Conservation (phyloP, 53 echinoderm and acorn worm genomes). For the Mesocentrotus franciscanus region DNA sequence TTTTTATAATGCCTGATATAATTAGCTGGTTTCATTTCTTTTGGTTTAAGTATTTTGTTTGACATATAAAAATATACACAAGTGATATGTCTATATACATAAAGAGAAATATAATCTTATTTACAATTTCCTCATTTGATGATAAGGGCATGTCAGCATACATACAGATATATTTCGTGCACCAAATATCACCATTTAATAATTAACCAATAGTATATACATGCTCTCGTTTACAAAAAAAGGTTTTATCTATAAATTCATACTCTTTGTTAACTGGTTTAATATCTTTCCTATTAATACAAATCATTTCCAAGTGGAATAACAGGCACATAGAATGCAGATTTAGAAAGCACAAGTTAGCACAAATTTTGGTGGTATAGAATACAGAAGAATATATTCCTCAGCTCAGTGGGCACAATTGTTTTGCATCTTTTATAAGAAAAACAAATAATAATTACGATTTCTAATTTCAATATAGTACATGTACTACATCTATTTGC, state of each 20-base stretch:
- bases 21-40: too few species aligned
- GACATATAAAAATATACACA: background rate
- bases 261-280: background rate
- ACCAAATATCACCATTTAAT: background rate
- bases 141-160: background rate
- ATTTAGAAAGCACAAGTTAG: background rate
- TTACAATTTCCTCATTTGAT: background rate
- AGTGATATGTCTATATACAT: background rate
- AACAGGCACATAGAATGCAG: background rate
- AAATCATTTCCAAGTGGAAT: background rate
- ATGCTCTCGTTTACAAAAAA: background rate
- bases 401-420: background rate
- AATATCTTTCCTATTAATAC: too few species aligned
- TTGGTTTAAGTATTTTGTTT: background rate
- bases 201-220: background rate
- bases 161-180: background rate
- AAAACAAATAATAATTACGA: background rate
- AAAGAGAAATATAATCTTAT: constrained; percentile 6
- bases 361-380: constrained; percentile 13
- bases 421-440: background rate
- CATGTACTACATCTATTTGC: too few species aligned
- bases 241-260: background rate
- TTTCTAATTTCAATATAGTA: background rate
- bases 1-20: background rate
- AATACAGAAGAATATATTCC: background rate